Percentiles rank a stretch among this genome's conserved stretches.
These are phyloP conservation scores for Brachylomia viminalis DNA, from an alignment of 2,888 invertebrate species.

Conservation along the genomic window DNA sequence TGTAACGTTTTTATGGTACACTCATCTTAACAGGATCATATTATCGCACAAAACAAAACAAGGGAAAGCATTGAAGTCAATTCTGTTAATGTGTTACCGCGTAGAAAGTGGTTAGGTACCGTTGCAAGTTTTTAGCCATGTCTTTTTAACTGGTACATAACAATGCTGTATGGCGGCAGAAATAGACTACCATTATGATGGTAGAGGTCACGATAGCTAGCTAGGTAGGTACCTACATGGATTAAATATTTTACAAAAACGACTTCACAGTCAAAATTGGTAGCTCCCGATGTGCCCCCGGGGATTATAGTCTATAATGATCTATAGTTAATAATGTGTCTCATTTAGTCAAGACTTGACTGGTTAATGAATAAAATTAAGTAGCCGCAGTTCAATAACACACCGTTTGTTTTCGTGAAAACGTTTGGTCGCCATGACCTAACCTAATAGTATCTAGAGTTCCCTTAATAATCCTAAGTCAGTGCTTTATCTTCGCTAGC, in stretches of 20 bases:
- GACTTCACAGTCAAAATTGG: background rate
- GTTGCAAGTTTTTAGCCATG: too few species aligned
- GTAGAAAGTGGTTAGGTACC: background rate
- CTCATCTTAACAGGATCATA: too few species aligned
- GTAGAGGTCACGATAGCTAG: background rate
- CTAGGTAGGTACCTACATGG: too few species aligned
- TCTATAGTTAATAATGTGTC: background rate
- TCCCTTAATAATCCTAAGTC: too few species aligned
- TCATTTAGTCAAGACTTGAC: background rate
- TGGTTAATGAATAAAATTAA: background rate
- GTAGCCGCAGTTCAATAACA: too few species aligned
- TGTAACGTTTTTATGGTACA: background rate
- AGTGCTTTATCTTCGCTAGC: too few species aligned
- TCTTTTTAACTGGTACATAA: background rate
- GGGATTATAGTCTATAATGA: background rate
- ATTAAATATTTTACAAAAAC: background rate
- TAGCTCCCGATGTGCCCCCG: too few species aligned
- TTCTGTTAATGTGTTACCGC: background rate
- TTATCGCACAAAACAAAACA: background rate
- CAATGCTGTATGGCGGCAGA: background rate
- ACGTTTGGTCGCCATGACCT: too few species aligned
- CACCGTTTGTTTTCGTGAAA: too few species aligned
- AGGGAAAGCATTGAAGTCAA: background rate
- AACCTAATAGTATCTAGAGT: too few species aligned
- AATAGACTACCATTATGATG: background rate